These are phyloP conservation scores for Peucedramus taeniatus DNA, from an alignment of 2,113 vertebrate genomes.

Conservation along the genomic window DNA sequence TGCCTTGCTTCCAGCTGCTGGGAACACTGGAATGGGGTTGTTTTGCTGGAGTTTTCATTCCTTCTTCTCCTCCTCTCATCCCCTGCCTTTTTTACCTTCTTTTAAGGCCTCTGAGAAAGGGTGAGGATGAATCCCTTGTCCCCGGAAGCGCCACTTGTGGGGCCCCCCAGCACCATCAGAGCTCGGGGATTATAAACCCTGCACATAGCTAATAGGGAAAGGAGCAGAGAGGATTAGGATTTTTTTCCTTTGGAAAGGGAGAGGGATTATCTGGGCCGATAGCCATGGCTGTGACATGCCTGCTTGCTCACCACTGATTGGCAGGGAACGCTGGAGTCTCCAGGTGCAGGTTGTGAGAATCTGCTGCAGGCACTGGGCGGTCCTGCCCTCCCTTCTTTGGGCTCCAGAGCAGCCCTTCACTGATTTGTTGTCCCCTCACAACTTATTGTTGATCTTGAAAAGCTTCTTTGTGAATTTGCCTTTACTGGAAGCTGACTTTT, in stretches of 20 bases:
- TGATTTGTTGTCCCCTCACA: background rate
- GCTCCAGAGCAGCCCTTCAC: background rate
- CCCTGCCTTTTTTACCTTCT: accelerated
- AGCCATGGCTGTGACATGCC: background rate
- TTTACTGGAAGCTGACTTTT: background rate
- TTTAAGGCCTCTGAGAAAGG: background rate
- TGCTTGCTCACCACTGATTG: background rate
- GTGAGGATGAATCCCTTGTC: background rate
- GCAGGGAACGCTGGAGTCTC: background rate
- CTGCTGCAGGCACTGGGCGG: background rate
- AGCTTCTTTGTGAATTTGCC: background rate
- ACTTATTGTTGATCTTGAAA: background rate
- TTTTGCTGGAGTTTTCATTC: background rate
- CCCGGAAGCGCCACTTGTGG: accelerated
- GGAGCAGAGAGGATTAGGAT: background rate
- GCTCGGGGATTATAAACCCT: background rate
- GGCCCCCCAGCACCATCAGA: background rate
- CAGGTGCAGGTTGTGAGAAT: background rate
- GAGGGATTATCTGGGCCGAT: background rate
- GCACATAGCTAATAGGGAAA: background rate
- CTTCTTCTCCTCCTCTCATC: background rate
- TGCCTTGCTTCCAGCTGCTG: background rate
- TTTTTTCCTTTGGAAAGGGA: background rate
- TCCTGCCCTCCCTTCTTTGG: background rate
- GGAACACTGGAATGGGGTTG: background rate